phyloP scores from a whole-genome alignment of 1,140 invertebrate species.

The Callitettix versicolor region DNA sequence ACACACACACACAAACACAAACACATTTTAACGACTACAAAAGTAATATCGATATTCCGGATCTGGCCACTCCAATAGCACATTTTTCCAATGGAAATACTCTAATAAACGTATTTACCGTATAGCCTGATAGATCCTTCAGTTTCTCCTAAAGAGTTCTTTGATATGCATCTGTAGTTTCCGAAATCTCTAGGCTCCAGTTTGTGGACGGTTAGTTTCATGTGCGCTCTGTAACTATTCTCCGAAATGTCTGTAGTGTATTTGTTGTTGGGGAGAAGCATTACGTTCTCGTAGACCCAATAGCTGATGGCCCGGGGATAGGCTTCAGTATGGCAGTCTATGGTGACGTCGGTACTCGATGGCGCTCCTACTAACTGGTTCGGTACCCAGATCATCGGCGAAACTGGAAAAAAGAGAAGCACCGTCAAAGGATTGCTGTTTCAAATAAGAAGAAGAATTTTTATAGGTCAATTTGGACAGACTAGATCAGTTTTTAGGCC shows the following conservation, averaged over 20 bases:
- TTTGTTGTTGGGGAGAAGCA: conserved; percentile 75
- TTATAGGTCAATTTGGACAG: no score
- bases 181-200: conserved; percentile 67
- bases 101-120: no score
- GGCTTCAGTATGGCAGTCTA: conserved; percentile 87
- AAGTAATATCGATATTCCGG: no score
- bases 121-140: conserved; percentile 84
- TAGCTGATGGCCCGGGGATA: conserved; percentile 84
- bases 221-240: conserved; percentile 72
- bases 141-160: conserved; percentile 86
- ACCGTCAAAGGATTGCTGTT: no score
- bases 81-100: no score
- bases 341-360: conserved; percentile 75
- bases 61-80: no score
- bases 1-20: no score
- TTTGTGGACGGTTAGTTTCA: conserved; percentile 74
- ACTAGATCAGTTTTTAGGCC: no score
- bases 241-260: conserved; percentile 66
- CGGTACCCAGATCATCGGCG: conserved; percentile 83
- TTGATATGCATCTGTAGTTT: conserved; percentile 78
- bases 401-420: conserved; percentile 48
- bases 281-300: conserved; percentile 79
- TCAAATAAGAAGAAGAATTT: no score
- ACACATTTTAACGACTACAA: no score
- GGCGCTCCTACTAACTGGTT: conserved; percentile 85